Evolutionary conservation across 2,797 vertebrate genomes (phyloP).

Genomic region (Catostomus latipinnis): DNA sequence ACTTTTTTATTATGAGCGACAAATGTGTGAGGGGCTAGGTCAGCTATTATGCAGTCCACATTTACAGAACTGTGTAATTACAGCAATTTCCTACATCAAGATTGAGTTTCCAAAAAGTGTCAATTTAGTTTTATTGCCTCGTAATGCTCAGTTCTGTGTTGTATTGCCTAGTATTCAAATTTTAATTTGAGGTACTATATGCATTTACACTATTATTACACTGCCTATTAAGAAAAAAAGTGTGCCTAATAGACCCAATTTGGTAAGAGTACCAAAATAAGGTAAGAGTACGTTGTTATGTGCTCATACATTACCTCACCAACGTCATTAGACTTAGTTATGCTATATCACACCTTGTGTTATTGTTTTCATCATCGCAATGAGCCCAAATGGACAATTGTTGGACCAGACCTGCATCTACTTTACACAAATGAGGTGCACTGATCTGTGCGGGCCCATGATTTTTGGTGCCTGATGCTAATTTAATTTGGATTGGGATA

Average conservation of each 20-base stretch:
- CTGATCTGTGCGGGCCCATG: slow-evolving; percentile 7
- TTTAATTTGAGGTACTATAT: not conserved
- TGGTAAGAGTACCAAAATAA: not conserved
- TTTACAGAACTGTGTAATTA: slow-evolving; percentile 60
- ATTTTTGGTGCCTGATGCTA: slow-evolving; percentile 9
- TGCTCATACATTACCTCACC: slow-evolving; percentile 14
- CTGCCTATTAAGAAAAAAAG: slow-evolving; percentile 32
- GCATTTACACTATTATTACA: not conserved
- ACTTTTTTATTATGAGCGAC: slow-evolving; percentile 20
- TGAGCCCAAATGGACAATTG: not conserved
- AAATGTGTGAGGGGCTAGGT: slow-evolving; percentile 36
- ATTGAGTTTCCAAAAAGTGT: slow-evolving; percentile 68
- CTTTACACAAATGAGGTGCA: not conserved
- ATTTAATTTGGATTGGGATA: slow-evolving; percentile 30
- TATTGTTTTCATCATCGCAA: slow-evolving; percentile 5
- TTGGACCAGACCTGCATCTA: not conserved
- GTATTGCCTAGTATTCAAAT: slow-evolving; percentile 57
- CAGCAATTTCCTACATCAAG: slow-evolving; percentile 61
- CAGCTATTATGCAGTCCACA: slow-evolving; percentile 14
- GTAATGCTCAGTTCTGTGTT: slow-evolving; percentile 55
- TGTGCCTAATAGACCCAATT: slow-evolving; percentile 2
- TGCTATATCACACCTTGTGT: slow-evolving; percentile 22
- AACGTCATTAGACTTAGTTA: not conserved
- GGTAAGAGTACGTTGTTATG: not conserved
- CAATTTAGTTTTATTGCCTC: slow-evolving; percentile 64